Percentiles rank a stretch among this genome's conserved stretches.
Conservation (phyloP, 2,113 vertebrate genomes). For the Salvelinus fontinalis region DNA sequence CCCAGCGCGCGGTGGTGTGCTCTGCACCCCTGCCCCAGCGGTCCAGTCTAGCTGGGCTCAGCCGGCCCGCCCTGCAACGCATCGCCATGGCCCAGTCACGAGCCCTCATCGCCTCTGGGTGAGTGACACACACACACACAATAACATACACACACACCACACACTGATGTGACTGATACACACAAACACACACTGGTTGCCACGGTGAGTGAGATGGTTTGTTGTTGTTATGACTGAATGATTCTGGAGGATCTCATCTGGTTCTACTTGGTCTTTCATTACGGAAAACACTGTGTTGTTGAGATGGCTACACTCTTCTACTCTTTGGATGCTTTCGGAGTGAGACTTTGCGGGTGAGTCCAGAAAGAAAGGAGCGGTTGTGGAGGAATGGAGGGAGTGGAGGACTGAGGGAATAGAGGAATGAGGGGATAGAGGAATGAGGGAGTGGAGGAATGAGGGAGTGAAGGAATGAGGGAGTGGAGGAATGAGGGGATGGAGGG, state of each 20-base stretch:
- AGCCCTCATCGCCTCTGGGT: constrained; percentile 92
- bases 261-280: not conserved
- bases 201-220: not conserved
- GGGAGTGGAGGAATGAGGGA: no score
- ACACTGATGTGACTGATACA: not conserved
- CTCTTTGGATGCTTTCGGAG: not conserved
- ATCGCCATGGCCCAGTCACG: constrained; percentile 92
- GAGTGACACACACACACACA: constrained; percentile 57
- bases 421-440: no score
- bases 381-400: not conserved
- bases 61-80: constrained; percentile 83
- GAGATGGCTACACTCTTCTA: not conserved
- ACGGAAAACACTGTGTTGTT: not conserved
- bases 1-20: constrained; percentile 52
- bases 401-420: no score
- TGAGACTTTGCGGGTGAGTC: no score
- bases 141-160: no score
- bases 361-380: constrained; percentile 32
- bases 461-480: no score
- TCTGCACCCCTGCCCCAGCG: constrained; percentile 74
- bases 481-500: no score
- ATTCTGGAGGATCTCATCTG: not conserved
- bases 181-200: not conserved
- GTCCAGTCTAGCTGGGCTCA: constrained; percentile 81
- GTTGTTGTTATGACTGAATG: not conserved